Percentiles rank a stretch among this genome's conserved stretches.
phyloP scores from a whole-genome alignment of 2,113 vertebrate species.

The Dunckerocampus dactyliophorus region DNA sequence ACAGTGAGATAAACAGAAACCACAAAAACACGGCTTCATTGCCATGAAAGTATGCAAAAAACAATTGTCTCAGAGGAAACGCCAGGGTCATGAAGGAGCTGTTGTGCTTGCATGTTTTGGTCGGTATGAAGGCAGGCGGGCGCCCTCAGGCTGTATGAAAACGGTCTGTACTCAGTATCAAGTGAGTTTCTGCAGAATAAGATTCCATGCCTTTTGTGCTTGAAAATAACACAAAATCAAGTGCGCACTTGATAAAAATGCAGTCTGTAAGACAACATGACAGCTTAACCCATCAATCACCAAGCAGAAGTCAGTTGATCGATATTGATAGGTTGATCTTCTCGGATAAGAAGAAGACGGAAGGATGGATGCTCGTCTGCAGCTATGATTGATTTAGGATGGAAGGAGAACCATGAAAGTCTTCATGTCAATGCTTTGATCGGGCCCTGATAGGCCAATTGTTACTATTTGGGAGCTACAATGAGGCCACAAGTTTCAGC shows the following conservation, averaged over 20 bases:
- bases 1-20: background rate
- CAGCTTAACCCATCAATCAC: slow-evolving; percentile 2
- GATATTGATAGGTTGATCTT: slow-evolving; percentile 11
- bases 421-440: background rate
- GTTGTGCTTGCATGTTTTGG: slow-evolving; percentile 14
- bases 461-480: background rate
- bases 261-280: background rate
- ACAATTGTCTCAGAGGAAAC: background rate
- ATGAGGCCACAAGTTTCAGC: background rate
- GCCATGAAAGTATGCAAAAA: background rate
- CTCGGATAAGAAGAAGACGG: too few relatives aligned
- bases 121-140: slow-evolving; percentile 16
- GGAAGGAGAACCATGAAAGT: background rate
- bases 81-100: background rate
- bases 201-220: background rate
- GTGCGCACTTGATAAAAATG: background rate
- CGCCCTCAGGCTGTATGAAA: slow-evolving; percentile 11
- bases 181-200: background rate
- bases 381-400: slow-evolving; percentile 9
- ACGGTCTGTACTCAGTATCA: background rate
- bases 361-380: background rate
- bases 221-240: background rate
- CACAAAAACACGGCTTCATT: background rate
- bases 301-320: slow-evolving; percentile 19
- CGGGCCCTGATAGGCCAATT: too few relatives aligned